These are phyloP conservation scores for Alexandromys fortis DNA, from an alignment of 2,113 vertebrate species.

Conservation along the genomic window DNA sequence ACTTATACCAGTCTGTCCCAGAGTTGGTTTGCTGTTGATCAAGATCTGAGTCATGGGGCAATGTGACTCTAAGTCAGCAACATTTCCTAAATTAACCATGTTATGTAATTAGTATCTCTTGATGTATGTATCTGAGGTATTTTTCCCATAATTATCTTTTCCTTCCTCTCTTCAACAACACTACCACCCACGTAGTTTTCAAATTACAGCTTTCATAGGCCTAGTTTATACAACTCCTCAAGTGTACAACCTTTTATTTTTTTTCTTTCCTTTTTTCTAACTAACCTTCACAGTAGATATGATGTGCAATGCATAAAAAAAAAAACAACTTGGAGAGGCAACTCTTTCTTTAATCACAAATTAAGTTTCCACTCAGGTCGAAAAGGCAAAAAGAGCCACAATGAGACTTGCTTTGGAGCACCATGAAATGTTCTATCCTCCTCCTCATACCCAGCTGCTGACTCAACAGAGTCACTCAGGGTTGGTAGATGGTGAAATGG, in stretches of 20 bases:
- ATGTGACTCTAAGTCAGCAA: constrained; percentile 23
- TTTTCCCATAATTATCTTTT: constrained; percentile 68
- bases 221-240: constrained; percentile 53
- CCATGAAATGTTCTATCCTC: not conserved
- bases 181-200: constrained; percentile 63
- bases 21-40: constrained; percentile 37
- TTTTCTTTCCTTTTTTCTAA: not conserved
- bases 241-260: not conserved
- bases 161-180: constrained; percentile 67
- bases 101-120: constrained; percentile 69
- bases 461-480: not conserved
- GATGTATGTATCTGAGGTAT: constrained; percentile 20
- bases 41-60: constrained; percentile 2
- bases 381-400: not conserved
- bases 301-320: not conserved
- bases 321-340: not conserved
- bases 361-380: not conserved
- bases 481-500: not conserved
- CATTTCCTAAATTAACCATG: constrained; percentile 69
- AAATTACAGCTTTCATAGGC: constrained; percentile 62
- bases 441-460: not conserved
- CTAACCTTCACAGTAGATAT: not conserved
- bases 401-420: not conserved
- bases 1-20: not conserved
- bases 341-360: not conserved